Conservation (phyloP, 1,140 invertebrate genomes). For the Caenorhabditis remanei region DNA sequence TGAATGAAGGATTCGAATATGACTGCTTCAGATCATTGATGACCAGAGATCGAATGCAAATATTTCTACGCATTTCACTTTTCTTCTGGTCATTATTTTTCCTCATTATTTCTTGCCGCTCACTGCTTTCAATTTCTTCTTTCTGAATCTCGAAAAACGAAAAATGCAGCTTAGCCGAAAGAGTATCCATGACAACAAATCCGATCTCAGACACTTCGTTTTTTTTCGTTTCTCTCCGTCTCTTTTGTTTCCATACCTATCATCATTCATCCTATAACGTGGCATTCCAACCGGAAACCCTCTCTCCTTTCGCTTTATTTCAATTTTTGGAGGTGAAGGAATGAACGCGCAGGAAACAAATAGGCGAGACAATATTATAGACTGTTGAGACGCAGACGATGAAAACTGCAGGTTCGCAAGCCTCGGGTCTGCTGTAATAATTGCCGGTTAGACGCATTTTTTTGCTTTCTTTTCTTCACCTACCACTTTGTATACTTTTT, state of each 20-base stretch:
- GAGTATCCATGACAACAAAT: slow-evolving; percentile 47
- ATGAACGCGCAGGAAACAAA: slow-evolving; percentile 44
- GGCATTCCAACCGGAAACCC: slow-evolving; percentile 21
- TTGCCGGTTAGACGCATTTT: slow-evolving; percentile 5
- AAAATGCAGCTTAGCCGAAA: neutral
- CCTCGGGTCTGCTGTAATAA: neutral
- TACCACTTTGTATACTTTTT: slow-evolving; percentile 7
- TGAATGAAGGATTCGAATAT: neutral
- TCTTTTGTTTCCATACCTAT: neutral
- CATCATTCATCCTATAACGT: neutral
- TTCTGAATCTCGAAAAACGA: no score
- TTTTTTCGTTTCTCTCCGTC: neutral
- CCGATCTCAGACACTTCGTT: neutral
- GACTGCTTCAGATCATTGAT: neutral
- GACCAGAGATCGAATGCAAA: neutral
- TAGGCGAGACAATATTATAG: neutral
- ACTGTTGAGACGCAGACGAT: slow-evolving; percentile 4
- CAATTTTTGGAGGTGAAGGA: slow-evolving; percentile 1
- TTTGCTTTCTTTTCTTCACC: neutral
- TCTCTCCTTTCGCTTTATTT: neutral
- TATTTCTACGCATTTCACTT: neutral
- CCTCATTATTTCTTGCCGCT: no score
- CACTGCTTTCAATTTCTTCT: no score
- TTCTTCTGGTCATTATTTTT: neutral
- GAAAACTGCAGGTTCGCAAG: slow-evolving; percentile 26